Evolutionary conservation across 2,113 vertebrate species (phyloP), one percentile per base, ranked within the genome.

Genomic region (Psilopsiagon aymara): DNA sequence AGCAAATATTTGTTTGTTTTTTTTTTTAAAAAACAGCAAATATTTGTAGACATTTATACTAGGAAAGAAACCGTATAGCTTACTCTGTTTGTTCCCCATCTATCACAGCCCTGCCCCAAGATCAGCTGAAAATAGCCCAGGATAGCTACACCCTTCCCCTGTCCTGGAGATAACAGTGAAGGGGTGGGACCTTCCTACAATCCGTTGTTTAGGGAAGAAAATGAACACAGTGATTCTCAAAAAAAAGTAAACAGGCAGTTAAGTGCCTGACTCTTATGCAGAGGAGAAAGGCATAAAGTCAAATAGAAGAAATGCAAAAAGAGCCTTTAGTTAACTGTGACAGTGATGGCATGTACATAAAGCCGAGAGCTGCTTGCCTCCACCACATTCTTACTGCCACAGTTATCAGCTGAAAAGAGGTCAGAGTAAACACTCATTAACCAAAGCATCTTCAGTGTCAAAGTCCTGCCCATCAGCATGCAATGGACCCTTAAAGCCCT

Each of bases 311-410:
- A 63, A 59, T 6, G 9, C 13, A 74, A 47, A 67, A 76, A 75
- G 39, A 27, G 13, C 9, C 25, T 55, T 43, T 18, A 21, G n/a
- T 75, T 60, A 66, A 59, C 33, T 25, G 2, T 11, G 17, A 8
- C 31, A 35, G 31, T 2, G 11, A 23, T 28, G 39, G 16, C 13
- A 13, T 3, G 2, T 18, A 33, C 29, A 68, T 66, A 28, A 59
- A 90, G 53, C 28, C 17, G 35, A 17, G 29, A 39, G 29, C 28
- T 47, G 31, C 53, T 9, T 10, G n/a, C 71, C 62, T 53, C 55
- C 13, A 9, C 0, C 29, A 7, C 9, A 10, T 20, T 57, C 29
- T n/a, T 69, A 11, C 13, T 70, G 4, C 46, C 5, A 1, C 3
- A 7, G 53, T 5, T 28, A 23, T 23, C 46, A 55, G 53, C 64